A percentile compares a stretch with the other conserved stretches of the same genome.
phyloP scores from a whole-genome alignment of 2,113 vertebrate genomes.

The Egretta garzetta region DNA sequence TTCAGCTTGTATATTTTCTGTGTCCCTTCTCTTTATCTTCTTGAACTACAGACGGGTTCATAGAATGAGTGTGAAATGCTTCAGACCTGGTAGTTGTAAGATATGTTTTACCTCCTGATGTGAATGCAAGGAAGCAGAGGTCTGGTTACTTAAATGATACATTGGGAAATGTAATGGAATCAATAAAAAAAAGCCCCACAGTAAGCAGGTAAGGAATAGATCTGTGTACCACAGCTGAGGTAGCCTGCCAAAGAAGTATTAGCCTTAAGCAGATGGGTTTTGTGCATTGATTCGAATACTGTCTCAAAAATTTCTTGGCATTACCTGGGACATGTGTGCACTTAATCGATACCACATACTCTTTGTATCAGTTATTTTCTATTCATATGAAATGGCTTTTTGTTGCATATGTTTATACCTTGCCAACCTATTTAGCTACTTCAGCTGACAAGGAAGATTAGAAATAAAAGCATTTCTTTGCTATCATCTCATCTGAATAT shows the following conservation, averaged over 20 bases:
- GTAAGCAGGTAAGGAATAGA: neutral
- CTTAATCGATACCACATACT: neutral
- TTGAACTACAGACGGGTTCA: neutral
- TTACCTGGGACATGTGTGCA: neutral
- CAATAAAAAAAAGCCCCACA: fast-evolving
- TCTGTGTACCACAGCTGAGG: neutral
- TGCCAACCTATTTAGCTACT: neutral
- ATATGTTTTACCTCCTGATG: neutral
- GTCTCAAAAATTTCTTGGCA: neutral
- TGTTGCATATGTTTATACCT: neutral
- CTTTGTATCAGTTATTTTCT: neutral
- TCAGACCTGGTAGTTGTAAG: neutral
- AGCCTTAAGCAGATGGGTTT: neutral
- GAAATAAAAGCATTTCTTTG: neutral
- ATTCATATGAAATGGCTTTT: neutral
- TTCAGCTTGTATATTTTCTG: neutral
- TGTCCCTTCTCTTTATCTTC: neutral
- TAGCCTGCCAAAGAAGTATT: neutral
- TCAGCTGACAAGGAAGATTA: neutral
- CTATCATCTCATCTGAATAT: neutral
- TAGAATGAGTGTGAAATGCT: neutral
- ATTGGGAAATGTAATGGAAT: neutral
- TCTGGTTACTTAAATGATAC: neutral
- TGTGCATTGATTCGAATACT: neutral
- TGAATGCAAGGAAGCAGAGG: neutral